These are phyloP conservation scores for Lepidurus couesii DNA, from an alignment of 1,140 invertebrate genomes.

Conservation along the genomic window DNA sequence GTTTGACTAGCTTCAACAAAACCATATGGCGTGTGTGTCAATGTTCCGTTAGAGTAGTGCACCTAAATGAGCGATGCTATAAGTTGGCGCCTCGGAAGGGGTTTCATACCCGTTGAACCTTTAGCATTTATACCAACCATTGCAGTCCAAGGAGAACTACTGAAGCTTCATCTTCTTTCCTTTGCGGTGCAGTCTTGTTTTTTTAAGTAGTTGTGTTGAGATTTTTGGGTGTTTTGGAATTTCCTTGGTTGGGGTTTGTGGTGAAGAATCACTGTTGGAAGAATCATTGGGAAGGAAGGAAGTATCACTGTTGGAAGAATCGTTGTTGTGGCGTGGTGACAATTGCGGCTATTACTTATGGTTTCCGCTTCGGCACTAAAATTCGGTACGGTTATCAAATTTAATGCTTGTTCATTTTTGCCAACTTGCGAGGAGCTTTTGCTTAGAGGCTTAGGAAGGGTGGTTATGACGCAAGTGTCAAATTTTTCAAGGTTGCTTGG, in stretches of 20 bases:
- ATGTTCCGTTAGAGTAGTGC: slow-evolving; percentile 6
- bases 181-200: not conserved
- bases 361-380: no score
- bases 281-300: no score
- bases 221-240: no score
- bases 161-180: not conserved
- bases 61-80: not conserved
- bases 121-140: not conserved
- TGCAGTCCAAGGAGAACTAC: not conserved
- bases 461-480: not conserved
- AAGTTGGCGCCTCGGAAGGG: not conserved
- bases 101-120: not conserved
- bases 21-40: slow-evolving; percentile 1
- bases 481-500: not conserved
- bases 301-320: no score
- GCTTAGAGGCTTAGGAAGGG: not conserved
- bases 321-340: no score
- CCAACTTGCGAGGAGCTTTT: no score
- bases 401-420: no score
- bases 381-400: no score
- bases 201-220: not conserved
- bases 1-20: not conserved
- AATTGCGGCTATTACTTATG: no score
- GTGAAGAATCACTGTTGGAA: no score
- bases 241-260: no score